phyloP scores from a whole-genome alignment of 2,113 vertebrate species.

The Orycteropus afer region DNA sequence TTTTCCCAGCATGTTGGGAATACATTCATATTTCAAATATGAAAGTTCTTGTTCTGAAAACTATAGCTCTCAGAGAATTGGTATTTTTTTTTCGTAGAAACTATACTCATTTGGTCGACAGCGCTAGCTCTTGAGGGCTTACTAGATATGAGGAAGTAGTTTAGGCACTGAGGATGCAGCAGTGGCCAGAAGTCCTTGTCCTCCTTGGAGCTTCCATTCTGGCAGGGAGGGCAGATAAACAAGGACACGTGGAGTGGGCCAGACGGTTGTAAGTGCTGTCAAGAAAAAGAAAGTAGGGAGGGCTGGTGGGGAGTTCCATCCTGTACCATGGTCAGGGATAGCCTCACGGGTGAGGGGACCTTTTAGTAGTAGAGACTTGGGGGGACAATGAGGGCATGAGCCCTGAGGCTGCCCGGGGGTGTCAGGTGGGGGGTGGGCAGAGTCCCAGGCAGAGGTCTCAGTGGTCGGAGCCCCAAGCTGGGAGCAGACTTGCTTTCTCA shows the following conservation, averaged over 20 bases:
- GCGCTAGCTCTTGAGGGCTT: background rate
- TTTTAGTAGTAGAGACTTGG: background rate
- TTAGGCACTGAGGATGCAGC: background rate
- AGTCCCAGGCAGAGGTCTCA: background rate
- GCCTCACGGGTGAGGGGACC: background rate
- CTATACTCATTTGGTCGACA: background rate
- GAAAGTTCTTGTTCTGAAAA: background rate
- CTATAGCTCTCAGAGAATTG: background rate
- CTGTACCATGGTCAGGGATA: background rate
- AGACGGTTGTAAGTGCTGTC: background rate
- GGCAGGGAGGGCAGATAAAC: background rate
- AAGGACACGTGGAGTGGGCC: background rate
- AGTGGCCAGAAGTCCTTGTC: background rate
- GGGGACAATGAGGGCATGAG: background rate
- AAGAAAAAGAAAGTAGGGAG: background rate
- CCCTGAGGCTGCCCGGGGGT: background rate
- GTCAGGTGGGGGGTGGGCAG: too few relatives aligned
- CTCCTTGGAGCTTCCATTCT: background rate
- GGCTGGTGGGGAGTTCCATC: background rate
- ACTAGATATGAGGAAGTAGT: background rate
- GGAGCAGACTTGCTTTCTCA: fast-evolving
- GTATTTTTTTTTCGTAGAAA: background rate
- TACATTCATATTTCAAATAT: background rate
- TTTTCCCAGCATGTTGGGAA: background rate
- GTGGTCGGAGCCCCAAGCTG: background rate